Evolutionary conservation across 2,113 vertebrate species (phyloP).

Genomic region (Nibea albiflora): DNA sequence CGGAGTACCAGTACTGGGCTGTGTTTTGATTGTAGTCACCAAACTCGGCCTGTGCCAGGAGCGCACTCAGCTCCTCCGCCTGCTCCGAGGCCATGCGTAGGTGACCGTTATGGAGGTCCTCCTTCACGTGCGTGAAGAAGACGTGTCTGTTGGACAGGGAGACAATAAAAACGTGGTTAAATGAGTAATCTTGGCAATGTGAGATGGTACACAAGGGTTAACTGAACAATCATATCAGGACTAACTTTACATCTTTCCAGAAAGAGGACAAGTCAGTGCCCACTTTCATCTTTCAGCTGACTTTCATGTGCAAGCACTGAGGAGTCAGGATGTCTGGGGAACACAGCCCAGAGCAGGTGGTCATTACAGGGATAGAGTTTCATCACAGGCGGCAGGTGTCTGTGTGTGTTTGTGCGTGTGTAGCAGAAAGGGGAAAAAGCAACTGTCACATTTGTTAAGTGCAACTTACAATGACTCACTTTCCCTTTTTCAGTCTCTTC

Average conservation of each 20-base stretch:
- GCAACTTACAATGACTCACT: conserved; percentile 4
- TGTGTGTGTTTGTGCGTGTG: not conserved
- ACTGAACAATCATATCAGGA: not conserved
- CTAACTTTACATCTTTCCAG: not conserved
- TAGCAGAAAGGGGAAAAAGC: conserved; percentile 1
- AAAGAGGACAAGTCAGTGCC: not conserved
- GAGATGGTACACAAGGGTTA: not conserved
- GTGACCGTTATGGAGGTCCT: conserved; percentile 94
- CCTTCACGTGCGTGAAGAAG: conserved; percentile 96
- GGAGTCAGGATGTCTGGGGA: not conserved
- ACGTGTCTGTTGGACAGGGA: conserved; percentile 85
- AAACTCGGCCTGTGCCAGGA: conserved; percentile 95
- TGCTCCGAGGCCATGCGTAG: conserved; percentile 92
- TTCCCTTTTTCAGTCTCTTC: conserved; percentile 38
- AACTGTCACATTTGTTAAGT: conserved; percentile 10
- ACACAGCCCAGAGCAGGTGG: conserved; percentile 30
- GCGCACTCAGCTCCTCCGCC: conserved; percentile 92
- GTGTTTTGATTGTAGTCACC: conserved; percentile 99
- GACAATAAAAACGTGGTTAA: not conserved
- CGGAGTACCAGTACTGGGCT: conserved; percentile 93
- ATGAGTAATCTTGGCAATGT: not conserved
- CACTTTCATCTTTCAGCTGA: not conserved
- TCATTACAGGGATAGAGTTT: conserved; percentile 12
- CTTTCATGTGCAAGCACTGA: not conserved
- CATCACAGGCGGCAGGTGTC: conserved; percentile 23